A percentile compares a stretch with the other conserved stretches of the same genome.
Conservation (phyloP, 1,140 invertebrate species). For the Bombus terrestris region DNA sequence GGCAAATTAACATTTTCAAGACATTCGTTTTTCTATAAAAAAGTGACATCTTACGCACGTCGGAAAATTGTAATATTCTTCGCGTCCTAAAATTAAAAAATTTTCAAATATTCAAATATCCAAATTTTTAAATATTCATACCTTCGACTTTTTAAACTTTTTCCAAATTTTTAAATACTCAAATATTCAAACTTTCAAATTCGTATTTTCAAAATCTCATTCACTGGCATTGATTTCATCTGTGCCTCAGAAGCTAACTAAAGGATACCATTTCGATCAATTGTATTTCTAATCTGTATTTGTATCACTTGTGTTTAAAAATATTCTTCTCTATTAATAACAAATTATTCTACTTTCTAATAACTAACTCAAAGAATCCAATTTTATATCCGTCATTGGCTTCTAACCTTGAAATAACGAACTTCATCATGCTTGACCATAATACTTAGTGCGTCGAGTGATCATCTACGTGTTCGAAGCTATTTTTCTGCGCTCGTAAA, state of each 20-base stretch:
- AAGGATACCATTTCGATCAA: no score
- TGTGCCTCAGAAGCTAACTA: no score
- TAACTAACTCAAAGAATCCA: no score
- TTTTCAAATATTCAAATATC: background rate
- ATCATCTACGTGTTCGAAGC: background rate
- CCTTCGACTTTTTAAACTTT: background rate
- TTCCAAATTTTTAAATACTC: no score
- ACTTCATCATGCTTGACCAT: background rate
- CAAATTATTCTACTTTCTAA: no score
- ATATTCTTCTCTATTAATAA: no score
- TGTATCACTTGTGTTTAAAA: no score
- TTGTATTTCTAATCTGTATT: no score
- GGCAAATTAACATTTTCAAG: background rate
- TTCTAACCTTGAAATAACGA: background rate
- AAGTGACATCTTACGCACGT: background rate
- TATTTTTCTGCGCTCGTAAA: conserved; percentile 21
- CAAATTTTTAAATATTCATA: no score
- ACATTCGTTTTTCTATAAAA: background rate
- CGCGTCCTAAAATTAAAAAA: background rate
- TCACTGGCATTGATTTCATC: no score
- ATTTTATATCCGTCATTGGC: background rate
- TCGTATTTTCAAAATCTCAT: background rate
- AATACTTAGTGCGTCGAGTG: background rate
- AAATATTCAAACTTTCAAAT: background rate
- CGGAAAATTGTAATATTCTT: no score